phyloP scores from a whole-genome alignment of 2,797 vertebrate genomes.

The Carcharodon carcharias region DNA sequence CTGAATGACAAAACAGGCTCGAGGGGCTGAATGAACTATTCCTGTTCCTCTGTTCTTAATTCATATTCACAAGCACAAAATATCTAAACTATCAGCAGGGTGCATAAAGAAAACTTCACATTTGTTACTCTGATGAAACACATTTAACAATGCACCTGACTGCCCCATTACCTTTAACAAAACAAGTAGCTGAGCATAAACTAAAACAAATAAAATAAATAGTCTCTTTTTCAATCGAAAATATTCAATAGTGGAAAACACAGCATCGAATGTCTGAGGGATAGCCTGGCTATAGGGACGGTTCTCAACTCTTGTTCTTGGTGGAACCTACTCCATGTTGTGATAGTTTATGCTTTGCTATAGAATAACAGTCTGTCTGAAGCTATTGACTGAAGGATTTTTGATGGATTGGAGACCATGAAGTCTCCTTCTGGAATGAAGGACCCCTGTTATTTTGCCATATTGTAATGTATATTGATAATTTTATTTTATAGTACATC shows the following conservation, averaged over 20 bases:
- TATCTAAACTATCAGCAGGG: background rate
- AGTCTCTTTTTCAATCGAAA: background rate
- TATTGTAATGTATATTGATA: background rate
- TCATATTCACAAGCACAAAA: background rate
- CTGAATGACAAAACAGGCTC: background rate
- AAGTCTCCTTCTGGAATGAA: constrained; percentile 19
- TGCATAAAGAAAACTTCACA: background rate
- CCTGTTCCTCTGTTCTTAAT: background rate
- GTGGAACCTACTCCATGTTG: background rate
- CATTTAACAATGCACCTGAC: background rate
- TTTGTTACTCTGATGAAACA: background rate
- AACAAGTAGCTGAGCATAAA: background rate
- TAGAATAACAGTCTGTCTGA: background rate
- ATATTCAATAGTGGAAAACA: background rate
- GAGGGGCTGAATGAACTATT: background rate
- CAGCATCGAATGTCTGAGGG: background rate
- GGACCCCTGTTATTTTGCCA: constrained; percentile 30
- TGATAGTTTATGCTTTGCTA: background rate
- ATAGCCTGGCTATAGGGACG: background rate
- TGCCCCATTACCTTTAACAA: background rate
- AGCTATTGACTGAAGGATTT: background rate
- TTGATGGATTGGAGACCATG: background rate
- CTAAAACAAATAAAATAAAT: background rate
- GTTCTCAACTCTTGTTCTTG: background rate
- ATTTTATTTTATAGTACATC: background rate